Evolutionary conservation across 2,888 invertebrate genomes (phyloP).

Genomic region (Polydrusus tereticollis): DNA sequence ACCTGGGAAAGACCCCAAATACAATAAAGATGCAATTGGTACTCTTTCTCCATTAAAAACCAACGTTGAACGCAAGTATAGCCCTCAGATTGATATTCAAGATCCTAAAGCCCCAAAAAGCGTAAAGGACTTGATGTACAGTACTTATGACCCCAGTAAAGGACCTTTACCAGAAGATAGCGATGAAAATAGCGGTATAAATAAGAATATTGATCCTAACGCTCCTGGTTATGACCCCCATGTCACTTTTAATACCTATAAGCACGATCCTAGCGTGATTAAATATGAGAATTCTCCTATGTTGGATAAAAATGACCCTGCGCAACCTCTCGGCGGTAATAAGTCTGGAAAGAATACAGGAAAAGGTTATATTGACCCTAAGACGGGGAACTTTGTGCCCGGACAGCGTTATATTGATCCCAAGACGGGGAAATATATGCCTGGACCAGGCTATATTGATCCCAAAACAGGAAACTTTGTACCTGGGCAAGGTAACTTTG

Average conservation of each 20-base stretch:
- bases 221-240: constrained; percentile 37
- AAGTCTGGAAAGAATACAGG: background rate
- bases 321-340: background rate
- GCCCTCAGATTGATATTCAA: constrained; percentile 48
- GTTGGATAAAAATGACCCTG: constrained; percentile 8
- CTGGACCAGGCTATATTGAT: background rate
- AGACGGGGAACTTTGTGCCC: background rate
- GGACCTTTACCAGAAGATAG: constrained; percentile 35
- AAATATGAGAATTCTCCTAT: constrained; percentile 24
- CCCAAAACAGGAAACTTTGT: background rate
- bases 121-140: constrained; percentile 55
- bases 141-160: constrained; percentile 52
- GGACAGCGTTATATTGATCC: constrained; percentile 17
- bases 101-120: constrained; percentile 51
- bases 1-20: background rate
- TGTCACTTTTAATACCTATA: constrained; percentile 17
- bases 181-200: constrained; percentile 17
- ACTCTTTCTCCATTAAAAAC: background rate
- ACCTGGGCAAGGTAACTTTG: background rate
- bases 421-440: constrained; percentile 3
- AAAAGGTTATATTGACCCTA: constrained; percentile 2
- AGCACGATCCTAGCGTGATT: constrained; percentile 44
- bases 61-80: constrained; percentile 15
- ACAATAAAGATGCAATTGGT: background rate
- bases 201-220: constrained; percentile 30